phyloP scores from a whole-genome alignment of 2,888 invertebrate species.

The Chrysolina americana region DNA sequence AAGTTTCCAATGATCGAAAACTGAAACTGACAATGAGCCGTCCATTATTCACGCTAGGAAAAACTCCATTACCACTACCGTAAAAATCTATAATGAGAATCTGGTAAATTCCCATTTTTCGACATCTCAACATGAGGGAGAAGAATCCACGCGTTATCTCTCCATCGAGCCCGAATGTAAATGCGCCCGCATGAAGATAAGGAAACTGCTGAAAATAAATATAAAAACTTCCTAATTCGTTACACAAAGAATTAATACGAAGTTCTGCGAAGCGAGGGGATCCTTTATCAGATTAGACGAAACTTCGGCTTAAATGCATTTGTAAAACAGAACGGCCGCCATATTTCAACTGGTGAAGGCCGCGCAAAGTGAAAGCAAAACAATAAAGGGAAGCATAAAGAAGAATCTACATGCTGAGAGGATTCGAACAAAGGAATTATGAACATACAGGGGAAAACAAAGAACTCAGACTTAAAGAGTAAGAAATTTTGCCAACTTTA shows the following conservation, averaged over 20 bases:
- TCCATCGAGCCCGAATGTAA: constrained; percentile 27
- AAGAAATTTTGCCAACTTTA: too few species aligned
- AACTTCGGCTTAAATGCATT: constrained; percentile 51
- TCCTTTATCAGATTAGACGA: constrained; percentile 53
- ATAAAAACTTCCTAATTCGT: constrained; percentile 52
- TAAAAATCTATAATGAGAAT: constrained; percentile 1
- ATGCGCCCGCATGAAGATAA: constrained; percentile 42
- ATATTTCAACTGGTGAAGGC: constrained; percentile 46
- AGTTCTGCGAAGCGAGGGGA: constrained; percentile 43
- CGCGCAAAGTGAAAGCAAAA: constrained; percentile 29
- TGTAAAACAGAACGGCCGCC: constrained; percentile 50
- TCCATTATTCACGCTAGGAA: neutral
- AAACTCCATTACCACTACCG: neutral
- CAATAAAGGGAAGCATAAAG: constrained; percentile 32
- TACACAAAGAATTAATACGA: constrained; percentile 53
- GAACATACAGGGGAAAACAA: neutral
- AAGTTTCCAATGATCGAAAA: too few species aligned
- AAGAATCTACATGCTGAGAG: constrained; percentile 23
- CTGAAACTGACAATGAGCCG: neutral
- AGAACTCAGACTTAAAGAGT: neutral
- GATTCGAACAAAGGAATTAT: neutral
- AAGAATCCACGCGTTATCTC: constrained; percentile 16
- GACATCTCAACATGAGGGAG: neutral
- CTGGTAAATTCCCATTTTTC: neutral
- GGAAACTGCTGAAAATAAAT: constrained; percentile 49